Base-by-base conservation (phyloP, 2,797 vertebrate species). In the Knipowitschia caucasica region DNA sequence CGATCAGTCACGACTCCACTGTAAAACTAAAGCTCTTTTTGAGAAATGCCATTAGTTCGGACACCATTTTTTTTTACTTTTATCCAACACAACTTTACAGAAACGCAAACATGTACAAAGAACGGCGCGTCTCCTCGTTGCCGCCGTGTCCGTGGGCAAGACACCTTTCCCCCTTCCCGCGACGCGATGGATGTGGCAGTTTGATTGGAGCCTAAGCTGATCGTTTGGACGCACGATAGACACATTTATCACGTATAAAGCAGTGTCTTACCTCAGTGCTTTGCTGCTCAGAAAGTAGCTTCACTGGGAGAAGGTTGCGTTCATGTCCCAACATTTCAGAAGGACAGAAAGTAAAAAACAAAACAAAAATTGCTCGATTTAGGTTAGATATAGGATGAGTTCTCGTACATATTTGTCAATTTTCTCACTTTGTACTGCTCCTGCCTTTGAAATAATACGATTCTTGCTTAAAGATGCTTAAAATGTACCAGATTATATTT, bases 1-100 rank as follows among this genome's bases (percentile, higher is more conserved):
- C 70, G 42, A 17, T 52, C 46, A 6, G 43, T 26, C 42, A 23
- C 33, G 8, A 44, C 62, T 64, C 62, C 62, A 73, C 60, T 62
- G 3, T 4, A 51, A 45, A 4, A 44, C 49, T 62, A 38, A 24
- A 50, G 11, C 14, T 12, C 9, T 15, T 29, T 10, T 14, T 2
- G 29, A 6, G 10, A 53, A 54, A 36, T 44, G n/a, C 6, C 42
- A 0, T 24, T 15, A 10, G n/a, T n/a, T 60, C 14, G 30, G n/a
- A 35, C 50, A 21, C 38, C 11, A 38, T 25, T 45, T 15, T 33
- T 15, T 56, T 53, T 49, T 21, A 33, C 14, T 36, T 50, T 40
- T 45, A 33, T 21, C 50, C 24, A 47, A 60, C 56, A 64, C 29
- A 31, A 30, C 14, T 47, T 18, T 25, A 40, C 38, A 23, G 2